Percentiles rank a stretch among this genome's conserved stretches.
Evolutionary conservation across 2,888 invertebrate species (phyloP).

Genomic region (Cheilosia soror): DNA sequence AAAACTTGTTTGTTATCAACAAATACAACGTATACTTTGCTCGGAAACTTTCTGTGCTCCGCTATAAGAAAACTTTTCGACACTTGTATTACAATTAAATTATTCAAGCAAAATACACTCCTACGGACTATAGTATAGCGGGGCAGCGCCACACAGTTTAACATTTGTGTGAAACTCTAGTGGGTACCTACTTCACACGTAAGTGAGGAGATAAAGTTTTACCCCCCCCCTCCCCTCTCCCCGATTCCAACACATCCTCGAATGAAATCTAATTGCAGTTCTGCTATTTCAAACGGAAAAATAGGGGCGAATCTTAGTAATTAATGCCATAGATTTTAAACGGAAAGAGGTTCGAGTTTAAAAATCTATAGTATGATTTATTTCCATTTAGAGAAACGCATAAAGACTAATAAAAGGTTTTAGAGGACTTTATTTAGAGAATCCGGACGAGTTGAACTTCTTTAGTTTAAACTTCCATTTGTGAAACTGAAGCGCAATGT

Average conservation of each 20-base stretch:
- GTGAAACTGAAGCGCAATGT: no score
- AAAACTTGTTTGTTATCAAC: slow-evolving; percentile 69
- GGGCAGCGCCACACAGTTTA: slow-evolving; percentile 28
- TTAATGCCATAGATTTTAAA: slow-evolving; percentile 27
- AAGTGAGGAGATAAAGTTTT: slow-evolving; percentile 46
- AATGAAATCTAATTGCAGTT: slow-evolving; percentile 55
- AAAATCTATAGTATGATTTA: slow-evolving; percentile 26
- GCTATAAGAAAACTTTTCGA: slow-evolving; percentile 64
- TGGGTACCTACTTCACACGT: slow-evolving; percentile 20
- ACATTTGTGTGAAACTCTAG: slow-evolving; percentile 41
- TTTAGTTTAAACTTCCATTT: no score
- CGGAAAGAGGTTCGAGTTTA: slow-evolving; percentile 10
- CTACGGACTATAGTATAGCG: slow-evolving; percentile 31
- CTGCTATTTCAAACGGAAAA: slow-evolving; percentile 36
- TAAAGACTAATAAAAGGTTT: no score
- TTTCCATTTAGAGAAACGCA: not conserved
- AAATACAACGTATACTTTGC: slow-evolving; percentile 42
- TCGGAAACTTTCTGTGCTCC: slow-evolving; percentile 46
- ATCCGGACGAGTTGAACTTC: no score
- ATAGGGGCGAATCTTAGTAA: slow-evolving; percentile 44
- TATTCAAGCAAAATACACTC: slow-evolving; percentile 58
- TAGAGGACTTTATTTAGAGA: no score
- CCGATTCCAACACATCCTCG: not conserved
- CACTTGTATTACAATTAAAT: slow-evolving; percentile 68
- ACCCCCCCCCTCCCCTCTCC: not conserved